Percentiles rank a stretch among this genome's conserved stretches.
Evolutionary conservation across 2,113 vertebrate species (phyloP).

Genomic region (Petroica traversi): DNA sequence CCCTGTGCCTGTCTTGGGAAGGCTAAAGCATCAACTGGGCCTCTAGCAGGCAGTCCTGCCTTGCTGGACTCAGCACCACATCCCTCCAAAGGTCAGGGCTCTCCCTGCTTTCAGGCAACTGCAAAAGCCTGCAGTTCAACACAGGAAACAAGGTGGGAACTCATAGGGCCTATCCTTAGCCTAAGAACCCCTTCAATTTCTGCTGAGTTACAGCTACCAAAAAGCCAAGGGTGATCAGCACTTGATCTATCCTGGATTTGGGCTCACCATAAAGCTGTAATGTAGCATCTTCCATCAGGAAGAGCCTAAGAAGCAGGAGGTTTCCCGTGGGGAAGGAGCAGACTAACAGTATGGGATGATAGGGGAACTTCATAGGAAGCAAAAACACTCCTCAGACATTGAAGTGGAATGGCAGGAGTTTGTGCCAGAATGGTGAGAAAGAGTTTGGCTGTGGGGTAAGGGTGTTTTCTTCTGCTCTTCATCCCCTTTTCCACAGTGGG

Average conservation of each 20-base stretch:
- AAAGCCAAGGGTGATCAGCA: background rate
- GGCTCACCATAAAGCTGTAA: background rate
- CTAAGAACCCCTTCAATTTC: background rate
- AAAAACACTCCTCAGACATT: background rate
- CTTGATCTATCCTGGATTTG: background rate
- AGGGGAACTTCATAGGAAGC: background rate
- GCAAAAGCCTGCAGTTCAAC: background rate
- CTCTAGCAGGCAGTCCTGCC: background rate
- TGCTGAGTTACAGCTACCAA: background rate
- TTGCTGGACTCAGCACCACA: background rate
- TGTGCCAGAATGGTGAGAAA: background rate
- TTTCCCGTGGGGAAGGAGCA: background rate
- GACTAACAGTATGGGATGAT: background rate
- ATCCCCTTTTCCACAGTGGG: background rate
- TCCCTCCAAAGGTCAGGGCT: background rate
- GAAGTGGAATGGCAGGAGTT: background rate
- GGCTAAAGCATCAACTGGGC: accelerated
- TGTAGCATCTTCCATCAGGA: background rate
- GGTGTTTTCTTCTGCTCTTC: background rate
- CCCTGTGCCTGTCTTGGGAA: background rate
- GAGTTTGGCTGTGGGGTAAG: background rate
- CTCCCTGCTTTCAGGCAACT: background rate
- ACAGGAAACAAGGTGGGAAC: background rate
- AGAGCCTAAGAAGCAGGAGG: background rate
- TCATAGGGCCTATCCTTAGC: background rate